phyloP scores from a whole-genome alignment of 2,797 vertebrate species.

The Chromobotia macracanthus region DNA sequence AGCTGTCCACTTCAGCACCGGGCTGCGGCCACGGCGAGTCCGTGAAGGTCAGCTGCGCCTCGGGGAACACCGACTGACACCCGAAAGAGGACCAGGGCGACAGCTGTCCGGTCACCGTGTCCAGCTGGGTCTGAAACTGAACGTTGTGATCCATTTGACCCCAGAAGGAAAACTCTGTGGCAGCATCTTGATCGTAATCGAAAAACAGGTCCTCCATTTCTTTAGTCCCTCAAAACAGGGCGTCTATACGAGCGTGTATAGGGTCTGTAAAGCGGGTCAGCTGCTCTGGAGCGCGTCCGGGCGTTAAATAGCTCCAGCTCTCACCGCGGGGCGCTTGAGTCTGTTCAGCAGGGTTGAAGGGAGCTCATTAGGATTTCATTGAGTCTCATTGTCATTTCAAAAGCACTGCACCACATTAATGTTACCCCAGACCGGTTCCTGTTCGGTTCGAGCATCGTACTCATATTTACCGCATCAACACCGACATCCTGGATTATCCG shows the following conservation, averaged over 20 bases:
- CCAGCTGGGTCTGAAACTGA: slow-evolving; percentile 72
- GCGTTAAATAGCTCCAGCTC: slow-evolving; percentile 74
- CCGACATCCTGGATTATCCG: slow-evolving; percentile 38
- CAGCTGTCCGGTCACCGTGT: slow-evolving; percentile 62
- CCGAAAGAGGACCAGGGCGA: slow-evolving; percentile 70
- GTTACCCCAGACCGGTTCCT: slow-evolving; percentile 68
- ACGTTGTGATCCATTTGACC: slow-evolving; percentile 68
- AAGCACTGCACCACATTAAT: slow-evolving; percentile 71
- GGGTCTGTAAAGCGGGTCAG: slow-evolving; percentile 1
- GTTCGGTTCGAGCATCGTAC: slow-evolving; percentile 46
- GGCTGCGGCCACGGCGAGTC: slow-evolving; percentile 59
- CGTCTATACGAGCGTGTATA: neutral
- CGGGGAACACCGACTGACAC: slow-evolving; percentile 68
- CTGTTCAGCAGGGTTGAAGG: slow-evolving; percentile 70
- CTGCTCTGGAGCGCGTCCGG: slow-evolving; percentile 37
- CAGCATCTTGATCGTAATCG: slow-evolving; percentile 69
- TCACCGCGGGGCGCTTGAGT: slow-evolving; percentile 62
- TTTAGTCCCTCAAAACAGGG: neutral
- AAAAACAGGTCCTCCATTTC: slow-evolving; percentile 76
- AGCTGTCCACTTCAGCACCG: slow-evolving; percentile 73
- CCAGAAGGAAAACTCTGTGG: slow-evolving; percentile 75
- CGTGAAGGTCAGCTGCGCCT: slow-evolving; percentile 68
- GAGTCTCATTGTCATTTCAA: slow-evolving; percentile 68
- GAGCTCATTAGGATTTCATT: slow-evolving; percentile 73
- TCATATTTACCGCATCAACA: slow-evolving; percentile 68